Percentiles rank a stretch among this genome's conserved stretches.
Evolutionary conservation across 2,888 invertebrate species (phyloP).

Genomic region (Lasioglossum marginatum): DNA sequence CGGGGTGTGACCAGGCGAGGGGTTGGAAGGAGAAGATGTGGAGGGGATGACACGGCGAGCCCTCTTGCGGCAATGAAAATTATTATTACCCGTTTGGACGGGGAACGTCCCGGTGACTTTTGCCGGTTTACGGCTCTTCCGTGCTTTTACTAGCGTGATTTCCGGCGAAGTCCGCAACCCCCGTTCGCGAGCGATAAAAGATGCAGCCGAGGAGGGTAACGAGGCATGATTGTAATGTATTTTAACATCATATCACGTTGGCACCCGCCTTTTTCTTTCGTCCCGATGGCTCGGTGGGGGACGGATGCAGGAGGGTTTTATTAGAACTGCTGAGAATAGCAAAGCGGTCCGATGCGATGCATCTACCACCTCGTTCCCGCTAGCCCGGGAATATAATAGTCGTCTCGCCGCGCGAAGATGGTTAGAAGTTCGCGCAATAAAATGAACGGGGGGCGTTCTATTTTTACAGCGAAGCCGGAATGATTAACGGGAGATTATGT

Average conservation of each 20-base stretch:
- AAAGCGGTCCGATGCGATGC: constrained; percentile 4
- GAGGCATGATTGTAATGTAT: constrained; percentile 20
- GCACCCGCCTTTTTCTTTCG: background rate
- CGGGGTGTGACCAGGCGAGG: background rate
- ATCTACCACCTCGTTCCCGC: constrained; percentile 15
- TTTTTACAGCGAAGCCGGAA: background rate
- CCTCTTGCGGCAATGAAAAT: constrained; percentile 72
- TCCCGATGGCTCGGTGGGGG: background rate
- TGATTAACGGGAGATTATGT: constrained; percentile 8
- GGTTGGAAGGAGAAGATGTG: constrained; percentile 41
- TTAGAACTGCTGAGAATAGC: background rate
- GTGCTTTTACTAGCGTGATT: constrained; percentile 47
- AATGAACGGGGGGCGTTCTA: background rate
- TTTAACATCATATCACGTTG: background rate
- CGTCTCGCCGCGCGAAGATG: constrained; percentile 16
- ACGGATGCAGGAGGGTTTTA: constrained; percentile 1
- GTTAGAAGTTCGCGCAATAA: constrained; percentile 10
- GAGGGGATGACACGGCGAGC: constrained; percentile 65
- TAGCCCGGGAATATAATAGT: constrained; percentile 7
- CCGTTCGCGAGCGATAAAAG: background rate
- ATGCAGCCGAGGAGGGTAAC: constrained; percentile 3
- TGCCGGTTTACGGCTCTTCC: constrained; percentile 42
- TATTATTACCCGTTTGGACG: constrained; percentile 78
- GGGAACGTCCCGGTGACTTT: constrained; percentile 39
- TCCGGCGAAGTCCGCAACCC: constrained; percentile 1